Base-by-base conservation (phyloP, 2,888 invertebrate species). In the Polydrusus cervinus region DNA sequence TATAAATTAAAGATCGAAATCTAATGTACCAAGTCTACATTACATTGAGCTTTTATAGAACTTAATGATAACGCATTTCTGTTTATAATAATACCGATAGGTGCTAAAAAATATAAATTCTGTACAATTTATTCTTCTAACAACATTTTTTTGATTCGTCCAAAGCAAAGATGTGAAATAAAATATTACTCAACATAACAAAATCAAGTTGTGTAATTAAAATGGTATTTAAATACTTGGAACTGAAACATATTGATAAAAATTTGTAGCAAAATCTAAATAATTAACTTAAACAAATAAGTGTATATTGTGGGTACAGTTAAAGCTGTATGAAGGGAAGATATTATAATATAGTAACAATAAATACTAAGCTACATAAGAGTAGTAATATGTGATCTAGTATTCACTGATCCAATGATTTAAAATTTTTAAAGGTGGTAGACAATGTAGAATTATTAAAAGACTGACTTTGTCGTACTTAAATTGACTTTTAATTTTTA, bases 131-230 rank as follows among this genome's bases (percentile, higher is more conserved):
- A 25, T 1, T 25, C 25, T 25, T 1, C 5, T 3, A 25, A 25
- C 25, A 25, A 25, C 25, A 25, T 25, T 25, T 25, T 25, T 25
- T 25, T 25, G 5, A 25, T 25, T 14, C 81, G 25, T 25, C 81
- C 13, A 5, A 61, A 80, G 81, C 80, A 75, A 55, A 81, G 80
- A 81, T 81, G 78, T 82, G 79, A 30, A 71, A n/a, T 9, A 3
- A 74, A 73, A 65, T 75, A 49, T 8, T 45, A 51, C 61, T 62
- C 43, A 18, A 76, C 78, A 74, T 75, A 74, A 83, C 83, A 83
- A 84, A 84, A 82, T 83, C 82, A 84, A 83, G 82, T 83, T 84
- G 81, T 81, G 80, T 79, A 75, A 75, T 73, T 66, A n/a, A 55
- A 57, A 57, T 25, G 6, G 34, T 40, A 40, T 25, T 49, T 40